phyloP scores from a whole-genome alignment of 35 echinoderm and acorn worm genomes.

The Ophiothrix spiculata region DNA sequence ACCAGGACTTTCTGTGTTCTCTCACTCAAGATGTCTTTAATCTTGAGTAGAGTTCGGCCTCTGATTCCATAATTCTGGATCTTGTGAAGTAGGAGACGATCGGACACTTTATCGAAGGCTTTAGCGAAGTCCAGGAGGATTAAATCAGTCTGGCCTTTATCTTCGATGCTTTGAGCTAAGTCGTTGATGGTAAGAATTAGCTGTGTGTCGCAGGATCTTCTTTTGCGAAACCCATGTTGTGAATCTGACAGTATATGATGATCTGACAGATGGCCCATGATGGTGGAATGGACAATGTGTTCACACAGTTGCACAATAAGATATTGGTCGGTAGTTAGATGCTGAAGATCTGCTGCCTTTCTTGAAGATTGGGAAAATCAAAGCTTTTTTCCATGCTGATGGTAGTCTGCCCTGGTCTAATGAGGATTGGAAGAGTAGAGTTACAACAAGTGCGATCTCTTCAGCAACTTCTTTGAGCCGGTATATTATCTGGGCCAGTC shows the following conservation, averaged over 20 bases:
- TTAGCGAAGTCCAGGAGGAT: neutral
- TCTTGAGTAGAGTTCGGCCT: neutral
- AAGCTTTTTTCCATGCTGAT: too few species aligned
- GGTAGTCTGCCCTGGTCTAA: slow-evolving; percentile 19
- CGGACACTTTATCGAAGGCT: neutral
- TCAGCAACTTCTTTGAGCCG: neutral
- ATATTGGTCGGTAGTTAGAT: slow-evolving; percentile 53
- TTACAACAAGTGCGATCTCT: slow-evolving; percentile 28
- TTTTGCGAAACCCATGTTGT: neutral
- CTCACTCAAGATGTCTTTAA: neutral
- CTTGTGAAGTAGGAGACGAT: too few species aligned
- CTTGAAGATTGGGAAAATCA: slow-evolving; percentile 37
- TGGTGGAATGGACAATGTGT: neutral
- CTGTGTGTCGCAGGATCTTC: neutral
- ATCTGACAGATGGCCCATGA: neutral
- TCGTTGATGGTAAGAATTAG: neutral
- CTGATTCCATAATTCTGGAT: neutral
- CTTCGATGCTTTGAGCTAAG: neutral
- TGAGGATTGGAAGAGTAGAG: slow-evolving; percentile 34
- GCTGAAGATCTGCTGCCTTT: slow-evolving; percentile 38
- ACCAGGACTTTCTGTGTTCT: neutral
- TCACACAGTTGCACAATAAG: neutral
- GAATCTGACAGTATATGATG: neutral
- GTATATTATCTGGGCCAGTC: neutral
- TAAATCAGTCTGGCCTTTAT: neutral